phyloP scores from a whole-genome alignment of 2,888 invertebrate genomes.

The Microplitis manilae region DNA sequence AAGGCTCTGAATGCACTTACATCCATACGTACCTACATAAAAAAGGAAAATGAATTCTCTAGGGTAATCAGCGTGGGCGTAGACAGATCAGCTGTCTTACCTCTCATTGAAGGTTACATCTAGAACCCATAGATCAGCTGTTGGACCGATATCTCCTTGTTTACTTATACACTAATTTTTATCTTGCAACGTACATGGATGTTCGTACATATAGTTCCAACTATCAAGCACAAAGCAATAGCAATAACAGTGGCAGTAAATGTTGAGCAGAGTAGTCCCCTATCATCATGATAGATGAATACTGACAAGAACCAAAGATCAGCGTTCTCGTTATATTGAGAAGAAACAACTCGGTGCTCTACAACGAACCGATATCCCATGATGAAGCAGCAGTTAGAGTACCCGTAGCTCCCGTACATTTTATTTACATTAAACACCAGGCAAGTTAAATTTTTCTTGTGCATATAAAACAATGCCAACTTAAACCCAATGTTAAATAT shows the following conservation, averaged over 20 bases:
- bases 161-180: neutral
- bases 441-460: constrained; percentile 29
- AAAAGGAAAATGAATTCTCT: constrained; percentile 49
- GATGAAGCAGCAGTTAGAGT: neutral
- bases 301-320: neutral
- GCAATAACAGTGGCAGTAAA: neutral
- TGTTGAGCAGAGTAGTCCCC: neutral
- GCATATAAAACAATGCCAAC: constrained; percentile 19
- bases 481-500: constrained; percentile 46
- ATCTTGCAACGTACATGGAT: neutral
- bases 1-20: neutral
- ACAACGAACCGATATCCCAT: neutral
- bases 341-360: neutral
- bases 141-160: neutral
- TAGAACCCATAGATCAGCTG: constrained; percentile 11
- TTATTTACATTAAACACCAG: neutral
- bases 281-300: neutral
- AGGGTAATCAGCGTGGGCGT: constrained; percentile 49
- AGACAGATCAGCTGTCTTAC: constrained; percentile 47
- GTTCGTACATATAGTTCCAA: neutral
- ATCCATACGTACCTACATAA: constrained; percentile 2
- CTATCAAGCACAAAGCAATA: neutral
- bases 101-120: constrained; percentile 21
- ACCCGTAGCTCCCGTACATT: neutral
- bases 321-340: neutral